Percentiles rank a stretch among this genome's conserved stretches.
These are phyloP conservation scores for Chitala chitala DNA, from an alignment of 2,113 vertebrate genomes.

Conservation along the genomic window DNA sequence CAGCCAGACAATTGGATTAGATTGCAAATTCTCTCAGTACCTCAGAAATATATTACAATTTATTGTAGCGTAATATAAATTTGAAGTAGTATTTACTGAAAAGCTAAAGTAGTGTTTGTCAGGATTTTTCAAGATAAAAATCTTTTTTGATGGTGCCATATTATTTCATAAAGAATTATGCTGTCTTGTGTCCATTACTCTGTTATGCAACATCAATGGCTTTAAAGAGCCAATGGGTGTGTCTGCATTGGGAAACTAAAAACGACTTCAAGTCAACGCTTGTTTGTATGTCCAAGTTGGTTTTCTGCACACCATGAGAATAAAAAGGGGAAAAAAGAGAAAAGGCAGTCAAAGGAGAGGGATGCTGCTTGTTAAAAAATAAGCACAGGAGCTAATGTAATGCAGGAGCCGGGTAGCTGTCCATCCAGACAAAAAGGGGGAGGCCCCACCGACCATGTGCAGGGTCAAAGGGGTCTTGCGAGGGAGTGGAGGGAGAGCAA, in stretches of 20 bases:
- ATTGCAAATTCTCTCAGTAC: background rate
- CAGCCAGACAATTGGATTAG: background rate
- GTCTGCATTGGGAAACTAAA: background rate
- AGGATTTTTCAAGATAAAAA: background rate
- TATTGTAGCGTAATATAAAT: background rate
- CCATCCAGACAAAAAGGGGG: constrained; percentile 1
- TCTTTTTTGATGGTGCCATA: background rate
- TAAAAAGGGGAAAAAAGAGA: background rate
- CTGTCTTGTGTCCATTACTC: background rate
- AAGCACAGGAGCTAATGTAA: background rate
- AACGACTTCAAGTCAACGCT: background rate
- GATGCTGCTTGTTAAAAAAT: constrained; percentile 2
- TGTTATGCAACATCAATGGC: background rate
- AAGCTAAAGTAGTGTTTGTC: constrained; percentile 1
- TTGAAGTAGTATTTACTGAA: constrained; percentile 4
- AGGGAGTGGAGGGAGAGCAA: background rate
- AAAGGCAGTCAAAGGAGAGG: background rate
- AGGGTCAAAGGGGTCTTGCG: constrained; percentile 5
- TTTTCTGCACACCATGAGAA: background rate
- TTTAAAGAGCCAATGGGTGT: background rate
- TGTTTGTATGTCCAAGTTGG: background rate
- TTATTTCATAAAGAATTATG: too few species aligned
- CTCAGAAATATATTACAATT: background rate
- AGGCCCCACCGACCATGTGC: background rate
- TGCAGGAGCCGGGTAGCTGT: background rate